Evolutionary conservation across 2,113 vertebrate species (phyloP).

Genomic region (Aegithalos caudatus): DNA sequence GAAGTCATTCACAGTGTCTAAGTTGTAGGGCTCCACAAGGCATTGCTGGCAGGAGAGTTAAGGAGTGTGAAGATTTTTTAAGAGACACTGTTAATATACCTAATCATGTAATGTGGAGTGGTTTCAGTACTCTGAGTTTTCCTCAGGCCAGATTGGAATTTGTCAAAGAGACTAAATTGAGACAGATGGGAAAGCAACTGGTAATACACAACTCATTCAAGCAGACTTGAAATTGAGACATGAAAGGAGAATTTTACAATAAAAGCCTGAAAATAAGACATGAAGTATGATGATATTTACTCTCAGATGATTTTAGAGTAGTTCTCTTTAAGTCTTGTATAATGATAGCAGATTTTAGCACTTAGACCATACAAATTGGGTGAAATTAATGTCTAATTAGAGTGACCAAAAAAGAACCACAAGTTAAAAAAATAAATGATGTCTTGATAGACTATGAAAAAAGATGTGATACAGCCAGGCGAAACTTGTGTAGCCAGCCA

Average conservation of each 20-base stretch:
- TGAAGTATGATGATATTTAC: slow-evolving; percentile 19
- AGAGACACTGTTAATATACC: slow-evolving; percentile 3
- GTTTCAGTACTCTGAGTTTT: slow-evolving; percentile 51
- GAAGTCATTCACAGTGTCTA: background rate
- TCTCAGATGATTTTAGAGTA: background rate
- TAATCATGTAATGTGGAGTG: background rate
- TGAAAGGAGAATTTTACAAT: slow-evolving; percentile 44
- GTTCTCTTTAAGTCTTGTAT: background rate
- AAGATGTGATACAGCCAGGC: background rate
- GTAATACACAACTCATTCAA: slow-evolving; percentile 43
- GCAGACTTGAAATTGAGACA: slow-evolving; percentile 54
- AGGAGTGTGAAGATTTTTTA: background rate
- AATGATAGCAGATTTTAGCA: slow-evolving; percentile 1
- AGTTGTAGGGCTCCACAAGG: background rate
- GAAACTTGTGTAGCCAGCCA: background rate
- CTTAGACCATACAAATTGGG: background rate
- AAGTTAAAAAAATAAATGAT: slow-evolving; percentile 15
- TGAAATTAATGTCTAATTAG: slow-evolving; percentile 11
- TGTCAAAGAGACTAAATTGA: slow-evolving; percentile 50
- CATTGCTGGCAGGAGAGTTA: background rate
- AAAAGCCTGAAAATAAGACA: slow-evolving; percentile 39
- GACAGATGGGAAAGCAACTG: slow-evolving; percentile 43
- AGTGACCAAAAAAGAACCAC: background rate
- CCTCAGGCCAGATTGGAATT: slow-evolving; percentile 45
- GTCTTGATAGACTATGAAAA: slow-evolving; percentile 5